Base-by-base conservation (phyloP, 2,113 vertebrate species). In the Erpornis zantholeuca region DNA sequence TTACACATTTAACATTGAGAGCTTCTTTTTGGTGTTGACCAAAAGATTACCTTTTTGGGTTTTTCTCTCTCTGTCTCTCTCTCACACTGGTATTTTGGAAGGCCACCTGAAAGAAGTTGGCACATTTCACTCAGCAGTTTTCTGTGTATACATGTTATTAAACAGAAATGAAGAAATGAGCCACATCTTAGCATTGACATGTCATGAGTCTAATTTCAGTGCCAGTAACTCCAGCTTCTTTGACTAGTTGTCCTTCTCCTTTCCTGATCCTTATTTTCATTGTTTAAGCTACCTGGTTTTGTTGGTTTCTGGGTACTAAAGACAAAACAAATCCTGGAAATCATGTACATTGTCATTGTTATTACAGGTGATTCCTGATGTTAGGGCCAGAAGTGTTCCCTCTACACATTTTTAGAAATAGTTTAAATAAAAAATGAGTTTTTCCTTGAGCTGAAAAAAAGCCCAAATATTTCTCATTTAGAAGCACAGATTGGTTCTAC, bases 391-490 rank as follows among this genome's bases (percentile, higher is more conserved):
- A 53, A 47, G 7, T 36, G 59, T 72, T 80, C 23, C 20, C 21
- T 70, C 31, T 36, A 2, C 36, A 49, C 3, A 2, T 68, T 66
- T 81, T 70, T 53, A 27, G n/a, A 16, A 52, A 21, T 4, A 44
- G 28, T 47, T 82, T 31, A 60, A 73, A 4, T 25, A 33, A 61
- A 42, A 89, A 61, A 20, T 6, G 0, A 27, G 2, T 2, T 52
- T 71, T 24, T 68, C 49, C 63, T 65, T 59, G 45, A 57, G 22
- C 52, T 91, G 56, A 17, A 75, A 53, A 86, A 78, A n/a, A 0
- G 0, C 2, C 15, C 0, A 10, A 9, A 33, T 1, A 10, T 75
- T 78, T 73, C 44, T 86, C 1, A 0, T 3, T 63, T 42, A 42
- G 19, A 84, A 72, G 29, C 17, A 59, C 20, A 44, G 24, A 60